Evolutionary conservation across 2,113 vertebrate genomes (phyloP).

Genomic region (Myotis brandtii): DNA sequence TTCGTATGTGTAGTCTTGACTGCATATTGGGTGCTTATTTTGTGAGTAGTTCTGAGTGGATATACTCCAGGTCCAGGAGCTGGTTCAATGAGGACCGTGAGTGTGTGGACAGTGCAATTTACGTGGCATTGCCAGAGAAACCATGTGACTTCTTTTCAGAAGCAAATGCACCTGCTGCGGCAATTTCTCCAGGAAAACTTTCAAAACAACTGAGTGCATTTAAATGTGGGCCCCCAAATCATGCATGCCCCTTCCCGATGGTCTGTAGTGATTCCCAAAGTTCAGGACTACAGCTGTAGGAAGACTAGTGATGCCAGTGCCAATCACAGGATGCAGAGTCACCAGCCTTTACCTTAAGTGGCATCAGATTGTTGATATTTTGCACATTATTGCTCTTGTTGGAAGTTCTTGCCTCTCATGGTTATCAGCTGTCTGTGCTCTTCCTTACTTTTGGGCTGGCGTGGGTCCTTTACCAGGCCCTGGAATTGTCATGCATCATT

Average conservation of each 20-base stretch:
- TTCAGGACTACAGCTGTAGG: too few relatives aligned
- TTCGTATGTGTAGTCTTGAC: background rate
- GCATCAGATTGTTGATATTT: background rate
- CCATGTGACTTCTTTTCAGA: background rate
- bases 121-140: background rate
- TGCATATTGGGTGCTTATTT: background rate
- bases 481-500: background rate
- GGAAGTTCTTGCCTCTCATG: background rate
- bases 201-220: background rate
- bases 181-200: background rate
- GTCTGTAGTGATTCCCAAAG: background rate
- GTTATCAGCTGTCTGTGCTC: background rate
- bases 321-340: rapidly evolving
- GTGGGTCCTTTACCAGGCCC: background rate
- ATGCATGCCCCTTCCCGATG: background rate
- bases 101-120: rapidly evolving
- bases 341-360: background rate
- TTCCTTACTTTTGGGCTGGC: background rate
- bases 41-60: background rate
- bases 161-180: background rate
- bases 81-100: background rate
- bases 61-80: background rate
- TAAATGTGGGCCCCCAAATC: background rate
- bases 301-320: background rate
- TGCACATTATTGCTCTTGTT: background rate